phyloP scores from a whole-genome alignment of 2,888 invertebrate species.

The Scaptomyza polygonia region DNA sequence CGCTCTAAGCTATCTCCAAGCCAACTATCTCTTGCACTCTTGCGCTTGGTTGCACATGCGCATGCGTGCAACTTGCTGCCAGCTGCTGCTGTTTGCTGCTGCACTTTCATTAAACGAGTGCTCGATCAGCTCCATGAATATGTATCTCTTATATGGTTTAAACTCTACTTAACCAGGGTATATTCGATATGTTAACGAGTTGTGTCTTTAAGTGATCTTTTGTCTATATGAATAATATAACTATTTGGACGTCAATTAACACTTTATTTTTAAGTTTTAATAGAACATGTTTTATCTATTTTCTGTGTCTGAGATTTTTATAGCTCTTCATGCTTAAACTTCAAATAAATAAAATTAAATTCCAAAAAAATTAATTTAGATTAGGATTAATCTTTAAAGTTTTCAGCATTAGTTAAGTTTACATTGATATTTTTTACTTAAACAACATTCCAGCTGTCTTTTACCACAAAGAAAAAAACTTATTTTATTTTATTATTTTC shows the following conservation, averaged over 20 bases:
- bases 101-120: conserved; percentile 66
- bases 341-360: too few relatives aligned
- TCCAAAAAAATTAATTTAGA: too few relatives aligned
- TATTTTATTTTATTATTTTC: too few relatives aligned
- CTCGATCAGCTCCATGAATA: conserved; percentile 26
- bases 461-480: too few relatives aligned
- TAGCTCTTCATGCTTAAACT: too few relatives aligned
- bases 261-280: not conserved
- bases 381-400: too few relatives aligned
- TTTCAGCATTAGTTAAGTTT: too few relatives aligned
- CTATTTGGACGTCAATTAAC: not conserved
- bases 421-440: too few relatives aligned
- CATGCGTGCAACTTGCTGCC: conserved; percentile 78
- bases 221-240: not conserved
- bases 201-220: not conserved
- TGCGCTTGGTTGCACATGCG: conserved; percentile 49
- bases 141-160: conserved; percentile 13
- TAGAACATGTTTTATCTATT: too few relatives aligned
- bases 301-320: too few relatives aligned
- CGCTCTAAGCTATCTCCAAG: conserved; percentile 4
- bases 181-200: not conserved
- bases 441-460: too few relatives aligned
- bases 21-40: conserved; percentile 21
- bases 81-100: conserved; percentile 50
- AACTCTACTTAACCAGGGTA: not conserved